Evolutionary conservation across 1,140 invertebrate genomes (phyloP), one percentile per base, ranked within the genome.

Genomic region (Drosophila lini): DNA sequence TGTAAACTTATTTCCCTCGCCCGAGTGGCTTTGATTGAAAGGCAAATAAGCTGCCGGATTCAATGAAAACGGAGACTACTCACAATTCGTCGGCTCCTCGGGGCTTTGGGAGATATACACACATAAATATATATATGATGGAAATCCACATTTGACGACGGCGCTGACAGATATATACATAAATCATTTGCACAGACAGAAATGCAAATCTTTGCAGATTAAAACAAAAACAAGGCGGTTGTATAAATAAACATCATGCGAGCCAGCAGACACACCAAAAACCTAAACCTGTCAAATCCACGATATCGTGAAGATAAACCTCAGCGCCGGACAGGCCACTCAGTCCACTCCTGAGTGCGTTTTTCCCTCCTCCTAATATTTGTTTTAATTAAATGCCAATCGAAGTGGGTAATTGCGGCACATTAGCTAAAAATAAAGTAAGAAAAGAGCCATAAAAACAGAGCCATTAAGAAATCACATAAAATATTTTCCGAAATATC

Each of bases 341-440:
- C 50, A 5, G 32, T 55, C 44, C 19, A n/a, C 52, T 74, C 31
- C 42, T 67, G 63, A 78, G 78, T 75, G 69, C 56, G 56, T 64
- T 64, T 64, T 63, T 40, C 8, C 56, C 56, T 32, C 56, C 56
- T 47, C 61, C 32, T 42, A 52, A 70, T 71, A 85, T 85, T 86
- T 79, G 83, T 82, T 88, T 85, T 79, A 85, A 82, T 85, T 85
- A 86, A 85, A 88, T 79, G 65, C 75, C 82, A 79, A 82, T 88
- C 82, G 75, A 41, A 67, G 67, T 62, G 58, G 79, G 82, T 85
- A 88, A 88, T 85, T 85, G 82, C 75, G 60, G 70, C 79, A 76
- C 79, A 85, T 85, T 82, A 82, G 79, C 11, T 50, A 42, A 57
- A 48, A 74, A 48, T 74, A 47, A 63, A 42, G 7, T n/a, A 52